phyloP scores from a whole-genome alignment of 2,113 vertebrate species.

The Pagrus major region DNA sequence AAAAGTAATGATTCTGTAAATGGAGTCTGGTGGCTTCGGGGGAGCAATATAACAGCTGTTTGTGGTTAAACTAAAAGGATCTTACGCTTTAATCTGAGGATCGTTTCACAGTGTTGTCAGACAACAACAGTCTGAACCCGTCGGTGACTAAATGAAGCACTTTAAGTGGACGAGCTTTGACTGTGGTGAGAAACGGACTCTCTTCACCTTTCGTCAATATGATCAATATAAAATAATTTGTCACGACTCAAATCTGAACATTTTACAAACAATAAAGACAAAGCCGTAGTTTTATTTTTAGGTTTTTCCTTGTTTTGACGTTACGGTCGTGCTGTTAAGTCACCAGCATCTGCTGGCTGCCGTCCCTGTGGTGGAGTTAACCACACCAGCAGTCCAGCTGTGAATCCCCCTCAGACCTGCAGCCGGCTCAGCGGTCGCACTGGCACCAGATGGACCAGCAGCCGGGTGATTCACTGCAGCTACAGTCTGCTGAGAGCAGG shows the following conservation, averaged over 20 bases:
- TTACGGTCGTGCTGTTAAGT: neutral
- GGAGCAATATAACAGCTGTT: too few relatives aligned
- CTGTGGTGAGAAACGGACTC: too few relatives aligned
- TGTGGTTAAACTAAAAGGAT: too few relatives aligned
- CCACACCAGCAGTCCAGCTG: conserved; percentile 13
- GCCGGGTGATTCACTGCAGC: neutral
- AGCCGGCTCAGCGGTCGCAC: neutral
- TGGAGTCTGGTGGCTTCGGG: too few relatives aligned
- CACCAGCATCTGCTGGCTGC: conserved; percentile 34
- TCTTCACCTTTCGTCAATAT: neutral
- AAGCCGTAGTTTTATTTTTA: neutral
- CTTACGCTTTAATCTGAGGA: too few relatives aligned
- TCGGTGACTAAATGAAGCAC: too few relatives aligned
- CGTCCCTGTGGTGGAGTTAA: conserved; percentile 42
- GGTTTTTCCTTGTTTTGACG: neutral
- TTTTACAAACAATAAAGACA: neutral
- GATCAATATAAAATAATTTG: neutral
- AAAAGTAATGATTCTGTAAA: too few relatives aligned
- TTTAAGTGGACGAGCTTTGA: too few relatives aligned
- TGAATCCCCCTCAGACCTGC: neutral
- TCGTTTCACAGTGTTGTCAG: too few relatives aligned
- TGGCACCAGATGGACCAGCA: conserved; percentile 12
- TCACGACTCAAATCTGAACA: neutral
- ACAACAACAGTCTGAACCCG: too few relatives aligned
- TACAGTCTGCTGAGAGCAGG: neutral